phyloP scores from a whole-genome alignment of 2,888 invertebrate genomes.

The Allophyes oxyacanthae region DNA sequence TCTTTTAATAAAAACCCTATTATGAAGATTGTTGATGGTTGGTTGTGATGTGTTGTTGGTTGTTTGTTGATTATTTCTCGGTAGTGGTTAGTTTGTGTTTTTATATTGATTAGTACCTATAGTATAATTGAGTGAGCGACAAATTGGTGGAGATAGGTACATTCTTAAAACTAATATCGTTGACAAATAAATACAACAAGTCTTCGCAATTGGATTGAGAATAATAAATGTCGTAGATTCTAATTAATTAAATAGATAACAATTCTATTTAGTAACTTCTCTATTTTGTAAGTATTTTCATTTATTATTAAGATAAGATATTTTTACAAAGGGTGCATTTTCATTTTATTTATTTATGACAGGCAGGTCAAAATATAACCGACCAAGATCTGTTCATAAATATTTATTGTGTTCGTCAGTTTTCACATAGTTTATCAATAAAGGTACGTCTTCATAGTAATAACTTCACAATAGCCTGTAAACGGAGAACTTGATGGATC shows the following conservation, averaged over 20 bases:
- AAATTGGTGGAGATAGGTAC: slow-evolving; percentile 27
- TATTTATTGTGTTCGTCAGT: slow-evolving; percentile 43
- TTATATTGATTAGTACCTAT: slow-evolving; percentile 14
- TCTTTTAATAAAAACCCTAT: slow-evolving; percentile 32
- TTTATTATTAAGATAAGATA: too few species aligned
- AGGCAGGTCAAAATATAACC: too few species aligned
- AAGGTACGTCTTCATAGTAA: slow-evolving; percentile 38
- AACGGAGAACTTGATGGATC: slow-evolving; percentile 65
- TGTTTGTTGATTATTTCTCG: slow-evolving; percentile 25
- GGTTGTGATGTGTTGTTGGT: too few species aligned
- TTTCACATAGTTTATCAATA: slow-evolving; percentile 23
- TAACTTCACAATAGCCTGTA: slow-evolving; percentile 64
- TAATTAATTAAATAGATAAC: too few species aligned
- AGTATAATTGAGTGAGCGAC: slow-evolving; percentile 19
- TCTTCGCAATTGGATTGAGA: too few species aligned
- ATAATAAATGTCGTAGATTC: too few species aligned
- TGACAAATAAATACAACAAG: too few species aligned
- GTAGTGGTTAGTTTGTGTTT: slow-evolving; percentile 7
- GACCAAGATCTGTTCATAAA: slow-evolving; percentile 22
- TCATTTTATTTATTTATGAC: too few species aligned
- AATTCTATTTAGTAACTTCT: too few species aligned
- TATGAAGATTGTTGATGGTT: too few species aligned
- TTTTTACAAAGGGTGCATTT: too few species aligned
- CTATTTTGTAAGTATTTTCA: too few species aligned
- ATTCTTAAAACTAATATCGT: slow-evolving; percentile 4